These are phyloP conservation scores for Silurus aristotelis DNA, from an alignment of 2,797 vertebrate genomes.

Conservation along the genomic window DNA sequence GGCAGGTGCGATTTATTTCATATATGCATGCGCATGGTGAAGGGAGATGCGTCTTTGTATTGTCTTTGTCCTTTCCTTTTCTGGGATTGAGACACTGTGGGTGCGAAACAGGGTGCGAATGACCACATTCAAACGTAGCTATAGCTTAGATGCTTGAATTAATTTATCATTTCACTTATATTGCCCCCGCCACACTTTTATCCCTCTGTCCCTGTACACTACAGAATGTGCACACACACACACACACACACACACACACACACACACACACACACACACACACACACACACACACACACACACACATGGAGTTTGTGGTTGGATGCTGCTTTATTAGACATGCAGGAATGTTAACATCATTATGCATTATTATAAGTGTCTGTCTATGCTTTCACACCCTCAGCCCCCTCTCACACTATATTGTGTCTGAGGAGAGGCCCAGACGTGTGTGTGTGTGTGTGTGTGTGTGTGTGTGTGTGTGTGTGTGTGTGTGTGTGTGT, in stretches of 20 bases:
- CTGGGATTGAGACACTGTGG: constrained; percentile 1
- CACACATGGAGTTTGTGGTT: constrained; percentile 56
- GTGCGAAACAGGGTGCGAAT: constrained; percentile 18
- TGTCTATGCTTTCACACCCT: constrained; percentile 69
- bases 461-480: constrained; percentile 54
- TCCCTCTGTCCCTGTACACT: background rate
- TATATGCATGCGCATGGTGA: constrained; percentile 42
- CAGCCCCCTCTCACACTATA: constrained; percentile 68
- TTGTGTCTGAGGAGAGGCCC: constrained; percentile 76
- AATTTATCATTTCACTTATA: constrained; percentile 48
- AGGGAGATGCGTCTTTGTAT: constrained; percentile 39
- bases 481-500: constrained; percentile 57
- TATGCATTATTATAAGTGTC: constrained; percentile 88
- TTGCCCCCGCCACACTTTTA: constrained; percentile 29
- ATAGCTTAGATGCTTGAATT: constrained; percentile 44
- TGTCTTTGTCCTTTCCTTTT: constrained; percentile 23
- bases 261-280: constrained; percentile 51
- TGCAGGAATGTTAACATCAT: constrained; percentile 93
- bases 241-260: too few relatives aligned
- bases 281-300: constrained; percentile 52
- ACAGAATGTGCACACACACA: too few relatives aligned
- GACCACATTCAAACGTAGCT: constrained; percentile 37
- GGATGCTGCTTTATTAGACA: constrained; percentile 85
- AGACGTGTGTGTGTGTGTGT: constrained; percentile 59
- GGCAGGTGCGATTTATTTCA: constrained; percentile 51